These are phyloP conservation scores for Melipona bicolor DNA, from an alignment of 2,888 invertebrate species.

Conservation along the genomic window DNA sequence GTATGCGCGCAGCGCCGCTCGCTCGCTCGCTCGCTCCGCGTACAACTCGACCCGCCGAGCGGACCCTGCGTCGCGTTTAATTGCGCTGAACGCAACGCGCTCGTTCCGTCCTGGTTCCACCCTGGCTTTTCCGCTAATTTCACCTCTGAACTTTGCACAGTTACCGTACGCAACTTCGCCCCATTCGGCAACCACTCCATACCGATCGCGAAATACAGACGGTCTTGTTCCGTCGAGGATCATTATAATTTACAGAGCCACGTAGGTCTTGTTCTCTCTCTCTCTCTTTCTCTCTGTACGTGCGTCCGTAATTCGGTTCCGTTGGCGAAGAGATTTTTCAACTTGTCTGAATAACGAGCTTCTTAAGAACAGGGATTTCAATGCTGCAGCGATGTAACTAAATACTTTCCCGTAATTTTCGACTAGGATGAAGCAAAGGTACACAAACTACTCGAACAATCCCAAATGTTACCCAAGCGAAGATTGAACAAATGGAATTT, in stretches of 20 bases:
- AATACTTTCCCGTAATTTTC: background rate
- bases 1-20: background rate
- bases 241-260: background rate
- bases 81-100: slow-evolving; percentile 28
- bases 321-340: background rate
- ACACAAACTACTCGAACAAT: too few relatives aligned
- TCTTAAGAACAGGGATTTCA: background rate
- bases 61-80: slow-evolving; percentile 18
- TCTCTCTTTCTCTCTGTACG: too few relatives aligned
- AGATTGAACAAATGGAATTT: too few relatives aligned
- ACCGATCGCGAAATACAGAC: background rate
- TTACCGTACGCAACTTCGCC: slow-evolving; percentile 1
- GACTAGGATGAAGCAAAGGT: background rate
- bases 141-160: slow-evolving; percentile 18
- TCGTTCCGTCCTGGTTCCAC: background rate
- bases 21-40: too few relatives aligned
- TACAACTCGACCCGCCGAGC: background rate
- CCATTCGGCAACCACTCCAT: background rate
- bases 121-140: slow-evolving; percentile 40
- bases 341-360: background rate
- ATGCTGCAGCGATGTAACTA: background rate
- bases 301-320: too few relatives aligned
- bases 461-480: too few relatives aligned
- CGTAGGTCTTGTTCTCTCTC: background rate
- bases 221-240: background rate